Conservation (phyloP, 1,140 invertebrate genomes). For the Drosophila prosaltans region DNA sequence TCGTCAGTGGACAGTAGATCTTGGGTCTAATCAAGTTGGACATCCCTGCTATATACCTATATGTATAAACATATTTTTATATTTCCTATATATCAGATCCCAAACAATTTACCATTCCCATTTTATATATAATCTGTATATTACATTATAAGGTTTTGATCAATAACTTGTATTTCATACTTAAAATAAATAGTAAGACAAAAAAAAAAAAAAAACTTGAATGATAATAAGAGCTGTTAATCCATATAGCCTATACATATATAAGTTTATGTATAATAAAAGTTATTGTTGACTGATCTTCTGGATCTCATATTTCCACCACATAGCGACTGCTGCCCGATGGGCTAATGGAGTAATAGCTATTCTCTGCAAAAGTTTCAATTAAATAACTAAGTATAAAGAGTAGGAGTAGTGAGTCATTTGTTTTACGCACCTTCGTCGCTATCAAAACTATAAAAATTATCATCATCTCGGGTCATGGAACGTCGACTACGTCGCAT, state of each 20-base stretch:
- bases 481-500: slow-evolving; percentile 60
- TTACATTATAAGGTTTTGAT: slow-evolving; percentile 25
- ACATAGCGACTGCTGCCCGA: slow-evolving; percentile 78
- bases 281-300: background rate
- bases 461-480: slow-evolving; percentile 75
- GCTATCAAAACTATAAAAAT: slow-evolving; percentile 80
- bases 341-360: slow-evolving; percentile 80
- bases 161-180: slow-evolving; percentile 42
- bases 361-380: slow-evolving; percentile 64
- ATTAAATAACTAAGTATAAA: no score
- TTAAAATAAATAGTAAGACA: slow-evolving; percentile 28
- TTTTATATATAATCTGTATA: slow-evolving; percentile 16
- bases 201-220: slow-evolving; percentile 16
- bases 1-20: no score
- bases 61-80: no score
- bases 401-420: no score
- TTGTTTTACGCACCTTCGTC: slow-evolving; percentile 68
- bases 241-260: no score
- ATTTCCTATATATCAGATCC: no score
- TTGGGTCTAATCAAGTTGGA: no score
- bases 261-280: background rate
- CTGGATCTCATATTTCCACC: slow-evolving; percentile 67
- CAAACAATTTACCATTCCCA: no score
- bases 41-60: no score
- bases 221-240: no score